phyloP scores from a whole-genome alignment of 2,888 invertebrate species.

The Mycogona germanica region DNA sequence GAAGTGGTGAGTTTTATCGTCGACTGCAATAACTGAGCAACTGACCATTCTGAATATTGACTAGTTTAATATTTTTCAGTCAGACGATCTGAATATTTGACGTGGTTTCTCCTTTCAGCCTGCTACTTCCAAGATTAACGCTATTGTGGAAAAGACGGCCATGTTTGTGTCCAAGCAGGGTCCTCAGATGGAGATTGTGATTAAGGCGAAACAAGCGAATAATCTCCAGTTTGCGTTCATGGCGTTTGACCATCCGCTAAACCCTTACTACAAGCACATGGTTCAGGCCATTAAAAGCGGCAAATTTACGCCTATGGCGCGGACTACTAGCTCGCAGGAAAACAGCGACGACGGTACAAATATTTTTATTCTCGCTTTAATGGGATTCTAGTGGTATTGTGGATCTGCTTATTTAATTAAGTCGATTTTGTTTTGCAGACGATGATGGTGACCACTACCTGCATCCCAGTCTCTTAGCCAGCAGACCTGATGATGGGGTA shows the following conservation, averaged over 20 bases:
- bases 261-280: conserved; percentile 74
- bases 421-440: neutral
- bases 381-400: neutral
- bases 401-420: conserved; percentile 6
- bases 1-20: conserved; percentile 32
- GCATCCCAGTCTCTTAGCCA: conserved; percentile 59
- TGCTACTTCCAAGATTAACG: conserved; percentile 70
- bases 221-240: conserved; percentile 91
- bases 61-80: neutral
- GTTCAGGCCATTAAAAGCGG: conserved; percentile 34
- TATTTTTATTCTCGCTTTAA: neutral
- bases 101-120: conserved; percentile 46
- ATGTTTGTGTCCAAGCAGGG: conserved; percentile 57
- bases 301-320: conserved; percentile 30
- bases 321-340: neutral
- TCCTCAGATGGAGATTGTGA: conserved; percentile 94
- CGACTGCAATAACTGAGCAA: neutral
- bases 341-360: neutral
- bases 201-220: conserved; percentile 91
- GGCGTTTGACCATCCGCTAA: conserved; percentile 65
- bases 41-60: conserved; percentile 2
- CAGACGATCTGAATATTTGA: conserved; percentile 1
- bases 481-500: too few relatives aligned
- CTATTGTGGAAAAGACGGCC: conserved; percentile 82
- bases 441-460: conserved; percentile 43